Conservation (phyloP, 2,888 invertebrate species). For the Protophormia terraenovae region DNA sequence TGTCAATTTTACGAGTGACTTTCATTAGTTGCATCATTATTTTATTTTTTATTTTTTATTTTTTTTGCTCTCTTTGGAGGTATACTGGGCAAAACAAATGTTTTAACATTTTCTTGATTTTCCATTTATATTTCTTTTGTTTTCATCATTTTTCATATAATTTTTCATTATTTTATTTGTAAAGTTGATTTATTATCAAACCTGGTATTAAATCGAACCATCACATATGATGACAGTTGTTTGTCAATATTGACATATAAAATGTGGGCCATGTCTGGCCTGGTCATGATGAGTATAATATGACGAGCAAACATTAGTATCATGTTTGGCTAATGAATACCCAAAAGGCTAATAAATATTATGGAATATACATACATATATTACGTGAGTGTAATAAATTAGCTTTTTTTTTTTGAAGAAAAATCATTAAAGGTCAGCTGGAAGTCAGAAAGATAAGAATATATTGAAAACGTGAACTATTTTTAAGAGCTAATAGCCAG, state of each 20-base stretch:
- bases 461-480: neutral
- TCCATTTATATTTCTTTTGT: neutral
- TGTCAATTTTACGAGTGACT: constrained; percentile 66
- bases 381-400: constrained; percentile 48
- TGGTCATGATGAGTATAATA: neutral
- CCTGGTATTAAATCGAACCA: constrained; percentile 13
- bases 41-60: constrained; percentile 13
- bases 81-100: constrained; percentile 6
- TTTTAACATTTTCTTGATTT: constrained; percentile 40
- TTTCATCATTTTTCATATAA: constrained; percentile 40
- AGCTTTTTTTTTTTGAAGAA: neutral
- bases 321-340: constrained; percentile 59
- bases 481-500: neutral
- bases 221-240: constrained; percentile 64
- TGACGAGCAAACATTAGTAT: constrained; percentile 13
- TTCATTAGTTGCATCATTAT: constrained; percentile 66
- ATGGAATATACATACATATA: no score
- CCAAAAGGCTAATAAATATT: constrained; percentile 61
- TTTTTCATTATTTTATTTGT: constrained; percentile 49
- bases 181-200: constrained; percentile 61
- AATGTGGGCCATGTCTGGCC: constrained; percentile 44
- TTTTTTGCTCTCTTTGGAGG: no score
- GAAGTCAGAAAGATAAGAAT: neutral
- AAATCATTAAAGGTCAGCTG: neutral
- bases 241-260: constrained; percentile 66